A percentile compares a stretch with the other conserved stretches of the same genome.
Evolutionary conservation across 1,140 invertebrate species (phyloP).

Genomic region (Holotrichia oblita): DNA sequence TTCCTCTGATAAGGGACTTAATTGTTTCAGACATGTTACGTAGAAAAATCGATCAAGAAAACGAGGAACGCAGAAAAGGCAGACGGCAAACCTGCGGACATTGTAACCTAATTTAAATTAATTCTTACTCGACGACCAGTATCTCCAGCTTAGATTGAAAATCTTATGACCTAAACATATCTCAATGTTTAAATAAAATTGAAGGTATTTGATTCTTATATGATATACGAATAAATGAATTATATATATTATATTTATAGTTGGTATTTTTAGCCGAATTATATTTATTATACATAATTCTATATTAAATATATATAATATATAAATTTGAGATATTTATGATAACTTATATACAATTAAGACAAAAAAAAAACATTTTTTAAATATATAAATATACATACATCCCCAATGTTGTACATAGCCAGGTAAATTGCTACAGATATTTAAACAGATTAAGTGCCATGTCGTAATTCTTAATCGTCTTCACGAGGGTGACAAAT

Average conservation of each 20-base stretch:
- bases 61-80: constrained; percentile 60
- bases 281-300: constrained; percentile 26
- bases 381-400: not conserved
- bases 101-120: not conserved
- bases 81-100: constrained; percentile 34
- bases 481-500: too few relatives aligned
- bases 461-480: too few relatives aligned
- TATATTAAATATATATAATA: not conserved
- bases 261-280: constrained; percentile 12
- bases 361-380: not conserved
- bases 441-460: too few relatives aligned
- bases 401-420: too few relatives aligned
- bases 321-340: not conserved
- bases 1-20: too few relatives aligned
- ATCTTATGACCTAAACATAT: constrained; percentile 48
- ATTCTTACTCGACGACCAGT: too few relatives aligned
- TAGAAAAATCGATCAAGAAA: constrained; percentile 63
- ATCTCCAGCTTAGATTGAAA: not conserved
- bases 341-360: not conserved
- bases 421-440: too few relatives aligned
- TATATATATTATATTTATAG: not conserved
- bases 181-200: constrained; percentile 24
- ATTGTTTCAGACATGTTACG: constrained; percentile 61
- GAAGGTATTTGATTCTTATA: not conserved
- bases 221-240: not conserved